Evolutionary conservation across 2,888 invertebrate genomes (phyloP).

Genomic region (Galerucella nymphaeae): DNA sequence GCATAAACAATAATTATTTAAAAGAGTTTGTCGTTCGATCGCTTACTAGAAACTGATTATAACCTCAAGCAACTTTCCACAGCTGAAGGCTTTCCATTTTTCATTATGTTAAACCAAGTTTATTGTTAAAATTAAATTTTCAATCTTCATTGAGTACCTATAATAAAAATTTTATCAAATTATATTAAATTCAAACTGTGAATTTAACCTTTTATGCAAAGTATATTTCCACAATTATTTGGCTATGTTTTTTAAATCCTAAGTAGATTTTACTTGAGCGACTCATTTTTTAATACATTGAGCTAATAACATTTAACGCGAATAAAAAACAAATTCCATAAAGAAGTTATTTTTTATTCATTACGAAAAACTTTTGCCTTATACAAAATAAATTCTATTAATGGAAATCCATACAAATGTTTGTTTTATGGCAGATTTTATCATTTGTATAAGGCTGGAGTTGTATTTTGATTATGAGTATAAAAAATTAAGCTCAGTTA

Average conservation of each 20-base stretch:
- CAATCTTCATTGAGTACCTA: not conserved
- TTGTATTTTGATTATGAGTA: constrained; percentile 12
- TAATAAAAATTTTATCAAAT: not conserved
- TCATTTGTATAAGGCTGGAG: not conserved
- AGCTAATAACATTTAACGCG: constrained; percentile 46
- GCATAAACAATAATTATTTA: too few species aligned
- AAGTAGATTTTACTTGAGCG: constrained; percentile 51
- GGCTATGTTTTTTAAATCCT: constrained; percentile 26
- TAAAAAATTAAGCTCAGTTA: constrained; percentile 23
- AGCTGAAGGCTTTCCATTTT: too few species aligned
- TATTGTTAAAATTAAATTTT: too few species aligned
- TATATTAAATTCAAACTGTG: not conserved
- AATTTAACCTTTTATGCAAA: not conserved
- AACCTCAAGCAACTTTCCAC: too few species aligned
- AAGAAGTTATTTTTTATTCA: constrained; percentile 5
- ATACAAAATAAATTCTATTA: constrained; percentile 1
- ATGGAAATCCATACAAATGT: not conserved
- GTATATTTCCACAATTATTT: constrained; percentile 34
- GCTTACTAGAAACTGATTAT: too few species aligned
- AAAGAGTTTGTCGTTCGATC: too few species aligned
- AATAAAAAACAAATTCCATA: constrained; percentile 19
- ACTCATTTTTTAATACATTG: constrained; percentile 49
- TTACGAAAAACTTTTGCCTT: constrained; percentile 24
- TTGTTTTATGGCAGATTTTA: too few species aligned
- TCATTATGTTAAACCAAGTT: too few species aligned